These are phyloP conservation scores for Poecile montanus DNA, from an alignment of 2,797 vertebrate genomes.

Conservation along the genomic window DNA sequence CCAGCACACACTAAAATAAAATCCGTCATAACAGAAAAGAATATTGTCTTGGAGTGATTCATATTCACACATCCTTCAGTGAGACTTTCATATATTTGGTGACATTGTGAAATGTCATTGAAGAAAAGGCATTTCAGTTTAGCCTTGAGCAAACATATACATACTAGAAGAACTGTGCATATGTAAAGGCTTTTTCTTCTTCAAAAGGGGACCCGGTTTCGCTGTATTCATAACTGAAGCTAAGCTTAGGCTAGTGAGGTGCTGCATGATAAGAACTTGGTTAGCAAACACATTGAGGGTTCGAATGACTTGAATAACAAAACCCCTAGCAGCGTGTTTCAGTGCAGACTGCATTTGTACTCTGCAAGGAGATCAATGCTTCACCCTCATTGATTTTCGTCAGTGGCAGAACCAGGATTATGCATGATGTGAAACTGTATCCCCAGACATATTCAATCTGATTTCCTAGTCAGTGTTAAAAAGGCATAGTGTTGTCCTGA, in stretches of 20 bases:
- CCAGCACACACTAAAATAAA: constrained; percentile 17
- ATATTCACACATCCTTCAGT: constrained; percentile 43
- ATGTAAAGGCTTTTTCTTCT: constrained; percentile 53
- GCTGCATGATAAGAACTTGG: constrained; percentile 70
- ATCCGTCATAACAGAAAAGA: constrained; percentile 36
- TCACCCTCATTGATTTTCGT: constrained; percentile 77
- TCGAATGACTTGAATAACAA: constrained; percentile 79
- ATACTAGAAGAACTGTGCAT: constrained; percentile 40
- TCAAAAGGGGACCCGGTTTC: constrained; percentile 58
- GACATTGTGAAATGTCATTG: constrained; percentile 74
- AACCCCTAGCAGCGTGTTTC: constrained; percentile 72
- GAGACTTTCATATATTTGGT: constrained; percentile 56
- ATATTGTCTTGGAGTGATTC: constrained; percentile 57
- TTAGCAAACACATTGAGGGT: constrained; percentile 72
- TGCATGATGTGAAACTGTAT: constrained; percentile 69
- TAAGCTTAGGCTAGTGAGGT: constrained; percentile 59
- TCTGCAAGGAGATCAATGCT: constrained; percentile 79
- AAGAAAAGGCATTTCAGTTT: constrained; percentile 72
- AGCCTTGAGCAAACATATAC: constrained; percentile 75
- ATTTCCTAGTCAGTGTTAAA: constrained; percentile 74
- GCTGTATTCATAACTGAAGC: constrained; percentile 24
- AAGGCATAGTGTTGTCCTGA: constrained; percentile 58
- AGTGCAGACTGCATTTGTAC: constrained; percentile 75
- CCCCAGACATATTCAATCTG: constrained; percentile 70
- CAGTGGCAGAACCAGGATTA: constrained; percentile 70